Evolutionary conservation across 2,797 vertebrate genomes (phyloP), one percentile per base, ranked within the genome.

Genomic region (Fistularia commersonii): DNA sequence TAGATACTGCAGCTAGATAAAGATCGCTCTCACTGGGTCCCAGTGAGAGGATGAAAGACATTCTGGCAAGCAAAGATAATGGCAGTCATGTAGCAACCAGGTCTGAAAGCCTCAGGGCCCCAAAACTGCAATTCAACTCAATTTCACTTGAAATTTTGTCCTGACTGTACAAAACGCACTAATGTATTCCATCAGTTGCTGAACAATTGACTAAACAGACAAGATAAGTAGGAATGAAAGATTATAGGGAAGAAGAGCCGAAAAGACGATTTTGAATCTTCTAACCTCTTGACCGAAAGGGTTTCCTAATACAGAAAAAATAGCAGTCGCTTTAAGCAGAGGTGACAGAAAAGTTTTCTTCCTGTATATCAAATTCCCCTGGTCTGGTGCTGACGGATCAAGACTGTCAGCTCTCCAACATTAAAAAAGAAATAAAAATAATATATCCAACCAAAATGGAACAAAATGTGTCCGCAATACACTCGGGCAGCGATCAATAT

Each of bases 31-130:
- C 56, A 39, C 38, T 57, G 41, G 55, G 66, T 67, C 48, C 13
- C 44, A 40, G 53, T 14, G 48, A 49, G 44, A 61, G 72, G 70
- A 81, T 82, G 65, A 86, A 81, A 82, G 68, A 64, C 70, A 74
- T 76, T 74, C 69, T 74, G 69, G 51, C 58, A 23, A 51, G 61
- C 23, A 34, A 44, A 56, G 61, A 74, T 53, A 77, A 72, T 23
- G 35, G 62, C 9, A 61, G 61, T 74, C 54, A 66, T 62, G 64
- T 76, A 68, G 51, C 56, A 61, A 56, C 64, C 54, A 70, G 50
- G 54, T 61, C 49, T 40, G 34, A 40, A 62, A 41, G 48, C 72
- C 76, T 32, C 8, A 8, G 51, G 78, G 61, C 14, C 45, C n/a
- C 45, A 14, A 52, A 7, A 69, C 46, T 14, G 23, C 8, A 46